These are phyloP conservation scores for Philereme transversata DNA, from an alignment of 2,888 invertebrate species.

Conservation along the genomic window DNA sequence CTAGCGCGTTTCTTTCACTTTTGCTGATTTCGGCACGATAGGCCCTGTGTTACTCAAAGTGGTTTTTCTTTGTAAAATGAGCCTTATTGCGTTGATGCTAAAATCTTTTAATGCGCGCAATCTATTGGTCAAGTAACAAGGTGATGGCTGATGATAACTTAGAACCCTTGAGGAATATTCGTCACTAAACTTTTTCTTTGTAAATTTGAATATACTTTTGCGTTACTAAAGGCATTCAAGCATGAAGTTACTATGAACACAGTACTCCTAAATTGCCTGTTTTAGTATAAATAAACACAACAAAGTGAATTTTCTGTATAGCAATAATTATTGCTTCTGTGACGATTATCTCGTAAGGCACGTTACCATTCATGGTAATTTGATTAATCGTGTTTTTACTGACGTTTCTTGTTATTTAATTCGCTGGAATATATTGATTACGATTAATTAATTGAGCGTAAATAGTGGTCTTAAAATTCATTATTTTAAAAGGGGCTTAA, in stretches of 20 bases:
- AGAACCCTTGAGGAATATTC: too few relatives aligned
- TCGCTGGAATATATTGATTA: conserved; percentile 12
- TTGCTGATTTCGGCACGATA: conserved; percentile 48
- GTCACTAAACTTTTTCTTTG: too few relatives aligned
- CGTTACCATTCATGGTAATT: conserved; percentile 37
- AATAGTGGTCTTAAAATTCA: too few relatives aligned
- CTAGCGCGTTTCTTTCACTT: conserved; percentile 74
- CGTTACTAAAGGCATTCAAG: too few relatives aligned
- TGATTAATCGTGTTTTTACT: conserved; percentile 31
- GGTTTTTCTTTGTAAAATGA: neutral
- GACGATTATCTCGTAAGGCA: conserved; percentile 38
- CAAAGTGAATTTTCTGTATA: conserved; percentile 1
- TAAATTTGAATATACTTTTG: too few relatives aligned
- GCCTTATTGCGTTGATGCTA: conserved; percentile 1
- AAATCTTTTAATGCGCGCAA: neutral
- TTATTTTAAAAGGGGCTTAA: too few relatives aligned
- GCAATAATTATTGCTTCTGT: conserved; percentile 1
- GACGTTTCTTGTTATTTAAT: conserved; percentile 24
- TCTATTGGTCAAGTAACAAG: too few relatives aligned
- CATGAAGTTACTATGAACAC: too few relatives aligned
- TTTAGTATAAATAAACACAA: too few relatives aligned
- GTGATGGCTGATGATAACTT: too few relatives aligned
- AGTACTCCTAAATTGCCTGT: too few relatives aligned
- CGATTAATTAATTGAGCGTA: conserved; percentile 3
- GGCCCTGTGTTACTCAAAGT: conserved; percentile 8